Evolutionary conservation across 2,888 invertebrate genomes (phyloP).

Genomic region (Resseliella maxima): DNA sequence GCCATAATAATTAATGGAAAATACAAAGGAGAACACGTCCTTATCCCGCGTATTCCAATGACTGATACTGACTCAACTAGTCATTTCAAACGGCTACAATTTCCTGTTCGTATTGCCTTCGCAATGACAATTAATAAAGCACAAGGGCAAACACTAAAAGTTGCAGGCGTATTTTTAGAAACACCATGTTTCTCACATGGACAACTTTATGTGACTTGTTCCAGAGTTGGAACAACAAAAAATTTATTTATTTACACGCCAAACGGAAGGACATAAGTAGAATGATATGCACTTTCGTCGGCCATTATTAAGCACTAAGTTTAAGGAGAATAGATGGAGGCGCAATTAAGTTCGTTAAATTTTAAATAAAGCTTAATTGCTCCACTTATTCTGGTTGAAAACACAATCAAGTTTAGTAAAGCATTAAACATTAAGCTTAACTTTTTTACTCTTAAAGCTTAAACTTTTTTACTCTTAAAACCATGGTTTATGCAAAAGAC

Average conservation of each 20-base stretch:
- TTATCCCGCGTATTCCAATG: conserved; percentile 63
- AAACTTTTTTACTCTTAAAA: too few species aligned
- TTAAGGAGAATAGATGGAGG: too few species aligned
- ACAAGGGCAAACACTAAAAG: conserved; percentile 62
- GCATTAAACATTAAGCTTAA: too few species aligned
- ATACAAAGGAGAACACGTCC: conserved; percentile 60
- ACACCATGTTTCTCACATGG: conserved; percentile 62
- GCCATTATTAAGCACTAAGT: too few species aligned
- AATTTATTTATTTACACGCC: conserved; percentile 26
- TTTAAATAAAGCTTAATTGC: too few species aligned
- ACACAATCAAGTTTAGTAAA: too few species aligned
- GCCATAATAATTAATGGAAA: background rate
- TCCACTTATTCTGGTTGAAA: too few species aligned
- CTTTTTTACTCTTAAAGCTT: too few species aligned
- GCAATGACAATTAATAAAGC: conserved; percentile 62
- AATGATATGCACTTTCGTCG: too few species aligned
- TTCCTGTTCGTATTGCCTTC: conserved; percentile 61
- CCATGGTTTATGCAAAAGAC: too few species aligned
- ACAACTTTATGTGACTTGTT: conserved; percentile 63
- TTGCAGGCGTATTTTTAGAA: conserved; percentile 62
- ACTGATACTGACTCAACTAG: conserved; percentile 62
- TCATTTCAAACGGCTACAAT: conserved; percentile 61
- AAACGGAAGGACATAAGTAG: background rate
- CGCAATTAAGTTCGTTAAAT: too few species aligned
- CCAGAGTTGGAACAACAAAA: conserved; percentile 59